Conservation (phyloP, 2,797 vertebrate genomes). For the Mus minutoides region DNA sequence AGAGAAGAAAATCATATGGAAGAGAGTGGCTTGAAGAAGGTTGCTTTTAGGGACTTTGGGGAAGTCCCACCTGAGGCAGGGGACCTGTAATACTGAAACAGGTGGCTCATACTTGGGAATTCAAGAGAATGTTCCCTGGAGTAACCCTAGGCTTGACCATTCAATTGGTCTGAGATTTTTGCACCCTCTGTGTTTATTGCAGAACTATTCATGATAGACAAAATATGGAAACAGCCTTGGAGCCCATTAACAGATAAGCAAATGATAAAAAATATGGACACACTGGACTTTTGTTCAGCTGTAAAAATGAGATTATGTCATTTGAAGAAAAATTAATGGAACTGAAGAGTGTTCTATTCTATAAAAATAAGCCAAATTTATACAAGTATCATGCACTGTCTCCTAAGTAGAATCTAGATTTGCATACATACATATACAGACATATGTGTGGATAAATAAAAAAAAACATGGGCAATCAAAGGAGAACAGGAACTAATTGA, state of each 20-base stretch:
- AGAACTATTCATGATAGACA: neutral
- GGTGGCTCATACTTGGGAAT: neutral
- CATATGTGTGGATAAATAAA: neutral
- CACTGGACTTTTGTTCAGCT: neutral
- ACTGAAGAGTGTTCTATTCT: neutral
- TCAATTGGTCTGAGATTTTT: neutral
- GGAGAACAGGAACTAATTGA: neutral
- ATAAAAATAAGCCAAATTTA: neutral
- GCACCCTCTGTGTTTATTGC: neutral
- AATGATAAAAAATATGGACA: neutral
- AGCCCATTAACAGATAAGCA: neutral
- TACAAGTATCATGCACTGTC: neutral
- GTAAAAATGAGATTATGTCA: neutral
- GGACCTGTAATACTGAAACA: neutral
- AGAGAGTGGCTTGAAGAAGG: neutral
- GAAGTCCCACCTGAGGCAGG: neutral
- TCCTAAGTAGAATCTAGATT: neutral
- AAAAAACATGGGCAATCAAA: neutral
- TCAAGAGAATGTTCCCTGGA: neutral
- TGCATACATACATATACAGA: neutral
- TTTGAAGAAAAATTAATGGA: neutral
- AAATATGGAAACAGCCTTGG: neutral
- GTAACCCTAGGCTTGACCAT: neutral
- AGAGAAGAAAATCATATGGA: neutral
- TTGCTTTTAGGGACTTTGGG: neutral